Conservation (phyloP, 1,140 invertebrate species). For the Sitophilus oryzae region DNA sequence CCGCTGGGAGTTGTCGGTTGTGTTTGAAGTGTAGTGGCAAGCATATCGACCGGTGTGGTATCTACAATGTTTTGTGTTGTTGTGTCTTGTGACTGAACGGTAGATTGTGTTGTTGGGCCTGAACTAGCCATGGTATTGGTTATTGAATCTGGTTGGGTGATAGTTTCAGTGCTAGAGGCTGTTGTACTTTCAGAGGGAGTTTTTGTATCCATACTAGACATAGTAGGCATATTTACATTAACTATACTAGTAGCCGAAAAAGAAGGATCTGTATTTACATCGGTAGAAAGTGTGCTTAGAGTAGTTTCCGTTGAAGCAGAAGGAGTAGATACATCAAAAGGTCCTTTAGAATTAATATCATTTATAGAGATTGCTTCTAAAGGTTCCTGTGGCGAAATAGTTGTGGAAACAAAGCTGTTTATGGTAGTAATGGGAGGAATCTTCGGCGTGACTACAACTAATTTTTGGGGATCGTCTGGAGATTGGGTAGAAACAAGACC, state of each 20-base stretch:
- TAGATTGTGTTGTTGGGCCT: neutral
- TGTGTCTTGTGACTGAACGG: neutral
- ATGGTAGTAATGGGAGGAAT: neutral
- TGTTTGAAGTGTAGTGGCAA: neutral
- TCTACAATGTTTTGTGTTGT: neutral
- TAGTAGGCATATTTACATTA: neutral
- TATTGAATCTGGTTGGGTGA: neutral
- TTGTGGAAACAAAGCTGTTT: constrained; percentile 14
- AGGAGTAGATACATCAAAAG: constrained; percentile 6
- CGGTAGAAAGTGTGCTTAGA: neutral
- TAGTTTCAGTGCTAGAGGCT: neutral
- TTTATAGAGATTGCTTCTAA: constrained; percentile 13
- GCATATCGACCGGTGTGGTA: neutral
- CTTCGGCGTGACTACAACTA: constrained; percentile 37
- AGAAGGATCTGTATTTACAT: constrained; percentile 12
- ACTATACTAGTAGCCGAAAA: neutral
- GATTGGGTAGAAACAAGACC: constrained; percentile 28
- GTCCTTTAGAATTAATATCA: constrained; percentile 9
- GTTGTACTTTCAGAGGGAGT: neutral
- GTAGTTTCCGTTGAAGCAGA: constrained; percentile 1
- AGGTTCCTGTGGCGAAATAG: constrained; percentile 16
- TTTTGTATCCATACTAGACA: neutral
- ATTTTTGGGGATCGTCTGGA: constrained; percentile 17
- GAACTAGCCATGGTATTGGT: constrained; percentile 2
- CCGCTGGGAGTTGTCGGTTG: neutral